Evolutionary conservation across 2,113 vertebrate genomes (phyloP).

Genomic region (Hystrix cristata): DNA sequence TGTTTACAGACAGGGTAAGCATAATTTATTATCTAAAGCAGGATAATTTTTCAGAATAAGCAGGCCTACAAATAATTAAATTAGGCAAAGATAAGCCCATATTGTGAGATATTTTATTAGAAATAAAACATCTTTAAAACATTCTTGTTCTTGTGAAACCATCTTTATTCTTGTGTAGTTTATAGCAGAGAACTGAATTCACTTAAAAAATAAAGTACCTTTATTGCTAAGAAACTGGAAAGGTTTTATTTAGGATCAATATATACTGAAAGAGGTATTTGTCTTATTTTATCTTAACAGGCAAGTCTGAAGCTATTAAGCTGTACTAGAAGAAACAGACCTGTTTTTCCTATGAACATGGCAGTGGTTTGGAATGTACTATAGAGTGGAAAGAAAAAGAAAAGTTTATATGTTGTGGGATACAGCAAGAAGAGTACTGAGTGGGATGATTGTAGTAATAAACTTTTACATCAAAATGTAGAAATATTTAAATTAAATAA

Average conservation of each 20-base stretch:
- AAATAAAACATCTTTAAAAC: conserved; percentile 8
- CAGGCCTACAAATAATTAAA: neutral
- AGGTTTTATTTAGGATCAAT: neutral
- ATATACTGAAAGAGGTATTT: conserved; percentile 25
- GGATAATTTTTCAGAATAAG: conserved; percentile 48
- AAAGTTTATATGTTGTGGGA: neutral
- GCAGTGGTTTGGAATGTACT: neutral
- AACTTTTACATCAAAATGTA: neutral
- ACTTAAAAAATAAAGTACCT: neutral
- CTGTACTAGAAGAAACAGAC: neutral
- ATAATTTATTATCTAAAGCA: neutral
- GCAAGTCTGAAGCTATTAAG: neutral
- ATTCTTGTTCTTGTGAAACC: neutral
- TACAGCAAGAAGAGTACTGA: neutral
- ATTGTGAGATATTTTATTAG: conserved; percentile 28
- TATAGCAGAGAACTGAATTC: conserved; percentile 36
- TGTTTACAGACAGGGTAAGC: neutral
- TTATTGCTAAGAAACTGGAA: neutral
- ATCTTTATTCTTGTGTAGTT: conserved; percentile 4
- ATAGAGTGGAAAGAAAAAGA: neutral
- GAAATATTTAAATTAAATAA: neutral
- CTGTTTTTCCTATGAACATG: neutral
- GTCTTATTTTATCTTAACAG: conserved; percentile 26
- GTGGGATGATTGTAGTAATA: no score
- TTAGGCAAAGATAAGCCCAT: neutral